Base-by-base conservation (phyloP, 2,797 vertebrate species). In the Coregonus ussuriensis region DNA sequence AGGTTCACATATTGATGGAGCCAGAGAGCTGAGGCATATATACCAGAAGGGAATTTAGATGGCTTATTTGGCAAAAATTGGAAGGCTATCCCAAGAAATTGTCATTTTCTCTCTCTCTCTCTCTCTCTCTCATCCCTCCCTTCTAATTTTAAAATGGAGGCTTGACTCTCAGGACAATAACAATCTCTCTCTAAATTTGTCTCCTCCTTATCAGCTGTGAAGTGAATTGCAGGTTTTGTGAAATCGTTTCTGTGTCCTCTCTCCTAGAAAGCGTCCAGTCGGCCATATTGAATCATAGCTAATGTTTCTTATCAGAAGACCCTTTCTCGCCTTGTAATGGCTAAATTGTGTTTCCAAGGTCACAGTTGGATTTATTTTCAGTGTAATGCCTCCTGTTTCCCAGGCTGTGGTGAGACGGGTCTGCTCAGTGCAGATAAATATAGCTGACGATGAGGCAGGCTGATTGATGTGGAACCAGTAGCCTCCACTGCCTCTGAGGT, bases 281-380 rank as follows among this genome's bases (percentile, higher is more conserved):
- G n/a, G 13, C 54, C 54, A 75, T 83, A 74, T 79, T 79, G 71
- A 77, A 79, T 82, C 74, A 74, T 6, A 25, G 13, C 51, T 71
- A 79, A 79, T 82, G 74, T 74, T 73, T 73, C 74, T 79, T 74
- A 72, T 79, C 66, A n/a, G 11, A 11, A 63, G 69, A 47, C 68
- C 63, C 13, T 69, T 71, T 72, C 65, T 76, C 33, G 18, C 7
- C n/a, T 9, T 9, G 4, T 77, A 74, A 79, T 77, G 69, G 78
- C n/a, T 33, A 80, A 62, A 77, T 83, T 35, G 73, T 37, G 71
- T 67, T 74, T 56, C 54, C 71, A 82, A 75, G 75, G 75, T 83
- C 76, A 75, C 78, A 63, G 75, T 52, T 74, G 74, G 72, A 77
- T 59, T 80, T 31, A 33, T 65, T 77, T 78, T 78, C 2, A 21